Evolutionary conservation across 2,797 vertebrate genomes (phyloP).

Genomic region (Syngnathus acus): DNA sequence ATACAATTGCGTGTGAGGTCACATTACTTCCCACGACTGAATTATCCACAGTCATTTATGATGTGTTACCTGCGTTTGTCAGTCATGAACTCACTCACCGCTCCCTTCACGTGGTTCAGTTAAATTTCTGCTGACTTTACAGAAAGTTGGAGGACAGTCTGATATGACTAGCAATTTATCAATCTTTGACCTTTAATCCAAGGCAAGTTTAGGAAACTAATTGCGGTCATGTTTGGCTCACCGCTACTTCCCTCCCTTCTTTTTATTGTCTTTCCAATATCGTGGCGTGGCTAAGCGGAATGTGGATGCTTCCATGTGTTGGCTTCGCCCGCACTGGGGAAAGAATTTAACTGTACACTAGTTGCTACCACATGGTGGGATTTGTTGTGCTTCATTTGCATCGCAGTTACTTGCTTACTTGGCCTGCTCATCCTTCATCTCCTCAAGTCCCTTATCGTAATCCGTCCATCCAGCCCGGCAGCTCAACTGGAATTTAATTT

Average conservation of each 20-base stretch:
- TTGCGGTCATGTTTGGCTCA: slow-evolving; percentile 17
- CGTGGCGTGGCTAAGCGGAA: slow-evolving; percentile 26
- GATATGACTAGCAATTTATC: slow-evolving; percentile 20
- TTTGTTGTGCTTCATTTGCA: slow-evolving; percentile 47
- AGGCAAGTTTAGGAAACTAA: slow-evolving; percentile 21
- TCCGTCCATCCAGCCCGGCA: slow-evolving; percentile 29
- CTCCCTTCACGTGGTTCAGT: not conserved
- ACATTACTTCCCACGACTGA: slow-evolving; percentile 2
- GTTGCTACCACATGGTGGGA: slow-evolving; percentile 63
- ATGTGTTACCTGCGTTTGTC: slow-evolving; percentile 34
- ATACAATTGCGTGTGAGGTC: not conserved
- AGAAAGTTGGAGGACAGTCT: not conserved
- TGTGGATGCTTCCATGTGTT: slow-evolving; percentile 51
- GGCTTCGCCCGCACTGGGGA: slow-evolving; percentile 27
- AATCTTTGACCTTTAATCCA: slow-evolving; percentile 31
- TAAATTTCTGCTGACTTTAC: slow-evolving; percentile 11
- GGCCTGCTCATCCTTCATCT: slow-evolving; percentile 42
- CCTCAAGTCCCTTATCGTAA: slow-evolving; percentile 20
- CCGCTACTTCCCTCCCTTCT: slow-evolving; percentile 12
- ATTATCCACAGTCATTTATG: slow-evolving; percentile 39
- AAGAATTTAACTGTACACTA: slow-evolving; percentile 60
- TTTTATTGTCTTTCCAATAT: slow-evolving; percentile 49
- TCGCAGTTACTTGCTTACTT: slow-evolving; percentile 23
- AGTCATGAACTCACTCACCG: slow-evolving; percentile 9
- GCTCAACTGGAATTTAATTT: slow-evolving; percentile 26